Conservation (phyloP, 2,888 invertebrate species). For the Chloroclystis v-ata region DNA sequence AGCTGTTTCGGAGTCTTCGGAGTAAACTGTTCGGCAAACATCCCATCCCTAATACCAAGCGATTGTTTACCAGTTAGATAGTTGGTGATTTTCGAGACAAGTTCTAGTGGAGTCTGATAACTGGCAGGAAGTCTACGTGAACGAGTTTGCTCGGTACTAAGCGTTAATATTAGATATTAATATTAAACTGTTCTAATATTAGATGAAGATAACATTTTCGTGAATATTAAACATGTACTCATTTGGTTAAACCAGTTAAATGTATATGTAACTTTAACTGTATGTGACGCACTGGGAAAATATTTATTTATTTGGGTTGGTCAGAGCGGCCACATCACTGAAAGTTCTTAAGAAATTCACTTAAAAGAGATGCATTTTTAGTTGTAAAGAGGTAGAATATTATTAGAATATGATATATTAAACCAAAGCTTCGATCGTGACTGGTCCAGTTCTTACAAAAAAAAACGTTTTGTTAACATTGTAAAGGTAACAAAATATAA, state of each 20-base stretch:
- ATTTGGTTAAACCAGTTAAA: not conserved
- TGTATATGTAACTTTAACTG: too few species aligned
- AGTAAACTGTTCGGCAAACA: not conserved
- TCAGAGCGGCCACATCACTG: too few species aligned
- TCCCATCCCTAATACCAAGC: constrained; percentile 31
- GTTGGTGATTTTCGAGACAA: constrained; percentile 43
- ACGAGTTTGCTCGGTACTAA: constrained; percentile 23
- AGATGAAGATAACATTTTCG: not conserved
- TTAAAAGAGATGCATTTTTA: too few species aligned
- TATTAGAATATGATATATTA: too few species aligned
- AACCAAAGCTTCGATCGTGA: too few species aligned
- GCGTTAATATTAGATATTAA: constrained; percentile 8
- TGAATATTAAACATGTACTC: too few species aligned
- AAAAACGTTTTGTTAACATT: not conserved
- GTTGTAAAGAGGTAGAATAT: too few species aligned
- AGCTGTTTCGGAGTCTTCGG: not conserved
- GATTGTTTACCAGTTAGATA: constrained; percentile 52
- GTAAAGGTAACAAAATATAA: not conserved
- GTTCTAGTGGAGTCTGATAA: constrained; percentile 32
- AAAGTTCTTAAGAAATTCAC: too few species aligned
- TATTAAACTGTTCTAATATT: not conserved
- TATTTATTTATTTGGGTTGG: too few species aligned
- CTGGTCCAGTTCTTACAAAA: too few species aligned
- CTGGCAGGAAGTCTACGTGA: constrained; percentile 26
- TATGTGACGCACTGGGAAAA: too few species aligned